A percentile compares a stretch with the other conserved stretches of the same genome.
Evolutionary conservation across 1,140 invertebrate species (phyloP).

Genomic region (Vanessa tameamea): DNA sequence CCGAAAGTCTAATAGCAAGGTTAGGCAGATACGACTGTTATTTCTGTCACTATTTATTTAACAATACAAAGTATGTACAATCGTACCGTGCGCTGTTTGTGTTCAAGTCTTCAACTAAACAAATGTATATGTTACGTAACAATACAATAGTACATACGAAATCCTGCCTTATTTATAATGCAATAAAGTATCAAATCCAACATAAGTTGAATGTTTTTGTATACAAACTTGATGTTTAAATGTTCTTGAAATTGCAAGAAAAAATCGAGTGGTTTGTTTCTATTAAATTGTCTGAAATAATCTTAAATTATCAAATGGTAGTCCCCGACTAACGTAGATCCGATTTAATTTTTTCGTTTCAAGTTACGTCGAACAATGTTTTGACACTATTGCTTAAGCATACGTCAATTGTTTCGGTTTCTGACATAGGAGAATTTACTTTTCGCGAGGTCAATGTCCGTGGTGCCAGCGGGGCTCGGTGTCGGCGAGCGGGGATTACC

Average conservation of each 20-base stretch:
- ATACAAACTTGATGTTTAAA: slow-evolving; percentile 15
- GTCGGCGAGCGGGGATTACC: not conserved
- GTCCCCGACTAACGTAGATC: no score
- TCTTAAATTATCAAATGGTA: slow-evolving; percentile 9
- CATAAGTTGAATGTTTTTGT: not conserved
- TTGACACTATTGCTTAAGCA: not conserved
- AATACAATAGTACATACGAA: not conserved
- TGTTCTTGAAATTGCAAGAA: not conserved
- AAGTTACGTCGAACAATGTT: not conserved
- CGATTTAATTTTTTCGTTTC: not conserved
- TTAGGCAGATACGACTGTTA: slow-evolving; percentile 17
- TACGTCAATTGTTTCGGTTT: not conserved
- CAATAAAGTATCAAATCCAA: not conserved
- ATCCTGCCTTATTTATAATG: not conserved
- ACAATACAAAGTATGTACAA: slow-evolving; percentile 23
- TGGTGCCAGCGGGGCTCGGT: not conserved
- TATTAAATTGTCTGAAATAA: not conserved
- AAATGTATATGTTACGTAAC: not conserved
- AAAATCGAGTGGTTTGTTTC: slow-evolving; percentile 4
- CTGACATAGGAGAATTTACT: not conserved
- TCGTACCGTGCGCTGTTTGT: slow-evolving; percentile 16
- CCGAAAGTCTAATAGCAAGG: slow-evolving; percentile 20
- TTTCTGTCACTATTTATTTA: slow-evolving; percentile 21
- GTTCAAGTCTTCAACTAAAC: slow-evolving; percentile 24
- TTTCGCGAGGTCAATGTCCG: not conserved